phyloP scores from a whole-genome alignment of 1,140 invertebrate genomes.

The Bicyclus anynana region DNA sequence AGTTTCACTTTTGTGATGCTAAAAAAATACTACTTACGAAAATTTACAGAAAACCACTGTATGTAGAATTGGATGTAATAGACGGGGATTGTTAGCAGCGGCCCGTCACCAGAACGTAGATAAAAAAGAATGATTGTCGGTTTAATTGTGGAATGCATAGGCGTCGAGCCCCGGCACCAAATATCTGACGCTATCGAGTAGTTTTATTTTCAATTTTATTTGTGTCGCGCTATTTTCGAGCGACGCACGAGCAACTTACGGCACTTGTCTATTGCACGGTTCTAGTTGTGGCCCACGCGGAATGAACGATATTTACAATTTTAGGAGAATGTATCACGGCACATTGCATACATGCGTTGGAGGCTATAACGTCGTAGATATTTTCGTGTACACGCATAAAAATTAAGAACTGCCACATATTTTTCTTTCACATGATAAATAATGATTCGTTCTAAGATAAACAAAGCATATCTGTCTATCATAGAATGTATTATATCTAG shows the following conservation, averaged over 20 bases:
- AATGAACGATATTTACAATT: conserved; percentile 11
- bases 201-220: conserved; percentile 76
- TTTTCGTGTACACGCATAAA: no score
- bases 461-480: no score
- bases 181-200: conserved; percentile 66
- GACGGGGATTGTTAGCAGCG: not conserved
- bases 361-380: no score
- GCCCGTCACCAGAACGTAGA: conserved; percentile 15
- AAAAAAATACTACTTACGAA: no score
- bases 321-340: conserved; percentile 9
- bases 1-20: no score
- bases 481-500: no score
- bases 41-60: not conserved
- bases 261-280: conserved; percentile 64
- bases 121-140: conserved; percentile 39
- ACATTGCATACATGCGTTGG: not conserved
- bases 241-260: conserved; percentile 45
- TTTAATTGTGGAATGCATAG: conserved; percentile 58
- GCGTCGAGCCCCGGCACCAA: conserved; percentile 39
- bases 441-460: no score
- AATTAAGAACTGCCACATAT: no score
- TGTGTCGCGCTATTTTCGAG: conserved; percentile 74
- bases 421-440: no score
- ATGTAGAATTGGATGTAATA: not conserved
- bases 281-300: conserved; percentile 48